Evolutionary conservation across 1,140 invertebrate genomes (phyloP).

Genomic region (Anastatus disparis): DNA sequence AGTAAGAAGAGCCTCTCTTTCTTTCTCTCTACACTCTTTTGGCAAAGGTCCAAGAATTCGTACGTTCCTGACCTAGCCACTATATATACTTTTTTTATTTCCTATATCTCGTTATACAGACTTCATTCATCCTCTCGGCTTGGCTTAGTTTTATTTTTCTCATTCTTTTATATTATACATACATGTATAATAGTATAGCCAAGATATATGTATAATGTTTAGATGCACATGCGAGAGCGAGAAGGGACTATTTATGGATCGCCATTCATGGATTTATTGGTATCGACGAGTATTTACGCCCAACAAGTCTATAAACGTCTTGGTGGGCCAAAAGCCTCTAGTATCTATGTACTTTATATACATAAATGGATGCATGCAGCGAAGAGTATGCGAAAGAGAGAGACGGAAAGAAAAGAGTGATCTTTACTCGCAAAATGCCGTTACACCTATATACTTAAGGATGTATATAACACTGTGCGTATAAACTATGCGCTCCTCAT

Average conservation of each 20-base stretch:
- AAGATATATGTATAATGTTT: conserved; percentile 2
- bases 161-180: background rate
- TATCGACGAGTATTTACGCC: conserved; percentile 44
- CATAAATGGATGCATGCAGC: no score
- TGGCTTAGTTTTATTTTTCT: background rate
- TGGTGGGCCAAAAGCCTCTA: no score
- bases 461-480: no score
- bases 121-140: conserved; percentile 38
- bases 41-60: conserved; percentile 54
- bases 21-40: conserved; percentile 12
- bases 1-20: background rate
- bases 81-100: conserved; percentile 23
- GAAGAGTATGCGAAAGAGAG: no score
- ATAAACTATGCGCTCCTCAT: no score
- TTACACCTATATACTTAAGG: no score
- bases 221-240: conserved; percentile 28
- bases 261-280: conserved; percentile 56
- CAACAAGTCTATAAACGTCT: background rate
- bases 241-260: conserved; percentile 59
- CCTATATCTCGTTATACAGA: conserved; percentile 26
- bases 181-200: background rate
- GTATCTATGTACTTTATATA: no score
- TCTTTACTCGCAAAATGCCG: no score
- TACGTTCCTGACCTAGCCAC: conserved; percentile 39
- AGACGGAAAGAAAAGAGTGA: no score